Evolutionary conservation across 2,888 invertebrate genomes (phyloP), one percentile per base, ranked within the genome.

Genomic region (Timema cristinae): DNA sequence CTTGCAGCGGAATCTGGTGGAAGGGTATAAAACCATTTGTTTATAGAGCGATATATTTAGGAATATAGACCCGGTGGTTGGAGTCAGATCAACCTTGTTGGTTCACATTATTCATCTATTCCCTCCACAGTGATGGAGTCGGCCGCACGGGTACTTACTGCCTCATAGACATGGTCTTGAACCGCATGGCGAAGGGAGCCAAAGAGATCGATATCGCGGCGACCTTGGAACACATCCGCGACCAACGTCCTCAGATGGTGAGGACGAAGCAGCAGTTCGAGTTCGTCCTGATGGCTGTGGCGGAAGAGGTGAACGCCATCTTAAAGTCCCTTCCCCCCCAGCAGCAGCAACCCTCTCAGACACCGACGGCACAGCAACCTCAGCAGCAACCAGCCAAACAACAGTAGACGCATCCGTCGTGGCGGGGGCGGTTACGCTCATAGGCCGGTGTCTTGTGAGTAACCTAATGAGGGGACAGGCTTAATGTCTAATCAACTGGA

Each of bases 161-260:
- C 80, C 87, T 98, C 77, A 90, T 98, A 79, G 99, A 99, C 83
- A 94, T 99, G 92, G 97, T 98, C 7, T 86, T 98, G 78, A 98
- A 97, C 81, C 91, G 98, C 75, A 97, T 99, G 94, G 93, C 95
- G 66, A 98, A 98, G 83, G 98, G 98, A 49, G 97, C 97, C 5
- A 97, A 98, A 81, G 98, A 99, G 85, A 98, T 99, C 78, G 98
- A 99, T 83, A 98, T 99, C 77, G 98, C 98, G 0, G 98, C 99
- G 50, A 98, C 98, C 0, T 85, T 99, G 79, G 99, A 99, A 83
- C 98, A 99, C 82, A 91, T 99, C 79, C 88, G 99, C 69, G 99
- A 99, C 85, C 99, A 99, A 84, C 89, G 99, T 77, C 89, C 93
- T 66, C 90, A 91, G 76, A 93, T 97, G 86, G 98, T 99, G 67